These are phyloP conservation scores for Phaonia tiefii DNA, from an alignment of 2,888 invertebrate species.

Conservation along the genomic window DNA sequence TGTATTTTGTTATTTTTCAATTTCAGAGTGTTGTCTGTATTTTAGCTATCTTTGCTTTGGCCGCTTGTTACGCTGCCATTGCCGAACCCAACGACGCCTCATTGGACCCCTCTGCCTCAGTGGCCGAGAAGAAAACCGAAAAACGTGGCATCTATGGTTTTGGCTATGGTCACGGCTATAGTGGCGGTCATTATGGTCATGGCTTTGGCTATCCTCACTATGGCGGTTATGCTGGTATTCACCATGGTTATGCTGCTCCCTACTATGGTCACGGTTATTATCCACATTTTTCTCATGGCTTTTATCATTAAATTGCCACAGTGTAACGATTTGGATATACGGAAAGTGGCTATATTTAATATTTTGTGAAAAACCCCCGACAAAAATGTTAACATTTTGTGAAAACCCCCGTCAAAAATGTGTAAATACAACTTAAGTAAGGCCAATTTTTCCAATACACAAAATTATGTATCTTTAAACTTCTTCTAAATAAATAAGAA, in stretches of 20 bases:
- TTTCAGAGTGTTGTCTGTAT: conserved; percentile 67
- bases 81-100: conserved; percentile 54
- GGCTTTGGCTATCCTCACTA: conserved; percentile 43
- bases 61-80: conserved; percentile 60
- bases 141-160: conserved; percentile 70
- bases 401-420: too few relatives aligned
- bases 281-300: conserved; percentile 65
- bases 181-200: conserved; percentile 48
- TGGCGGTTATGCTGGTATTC: conserved; percentile 44
- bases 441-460: too few relatives aligned
- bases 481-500: conserved; percentile 2
- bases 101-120: conserved; percentile 51
- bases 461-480: too few relatives aligned
- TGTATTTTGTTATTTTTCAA: not conserved
- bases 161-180: conserved; percentile 65
- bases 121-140: conserved; percentile 67
- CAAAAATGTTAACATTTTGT: too few relatives aligned
- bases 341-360: not conserved
- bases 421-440: not conserved
- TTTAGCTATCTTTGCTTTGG: conserved; percentile 63
- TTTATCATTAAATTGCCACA: conserved; percentile 54
- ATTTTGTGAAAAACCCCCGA: not conserved
- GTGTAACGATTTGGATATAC: not conserved
- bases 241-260: conserved; percentile 54
- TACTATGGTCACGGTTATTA: conserved; percentile 60